These are phyloP conservation scores for Vultur gryphus DNA, from an alignment of 2,797 vertebrate species.

Conservation along the genomic window DNA sequence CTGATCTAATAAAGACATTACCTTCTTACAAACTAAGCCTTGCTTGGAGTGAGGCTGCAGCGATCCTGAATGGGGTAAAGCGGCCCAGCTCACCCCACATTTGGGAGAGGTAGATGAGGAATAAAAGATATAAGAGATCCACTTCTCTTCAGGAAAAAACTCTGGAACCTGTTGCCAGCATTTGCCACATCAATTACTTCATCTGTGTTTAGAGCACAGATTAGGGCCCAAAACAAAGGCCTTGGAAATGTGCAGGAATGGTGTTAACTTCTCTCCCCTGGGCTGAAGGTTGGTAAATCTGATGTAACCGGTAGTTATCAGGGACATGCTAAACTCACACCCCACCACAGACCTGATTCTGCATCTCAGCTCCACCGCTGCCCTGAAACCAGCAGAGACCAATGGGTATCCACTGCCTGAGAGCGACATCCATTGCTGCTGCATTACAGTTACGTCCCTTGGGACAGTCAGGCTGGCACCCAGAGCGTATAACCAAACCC, in stretches of 20 bases:
- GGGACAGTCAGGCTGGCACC: not conserved
- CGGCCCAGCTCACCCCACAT: not conserved
- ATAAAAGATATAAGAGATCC: not conserved
- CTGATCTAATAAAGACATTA: not conserved
- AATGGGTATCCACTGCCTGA: rapidly evolving
- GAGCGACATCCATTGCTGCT: not conserved
- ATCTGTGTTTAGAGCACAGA: not conserved
- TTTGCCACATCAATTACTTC: not conserved
- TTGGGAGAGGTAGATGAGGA: not conserved
- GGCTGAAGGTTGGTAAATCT: not conserved
- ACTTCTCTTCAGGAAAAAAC: not conserved
- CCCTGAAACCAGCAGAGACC: not conserved
- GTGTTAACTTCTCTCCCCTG: not conserved
- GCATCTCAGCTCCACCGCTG: not conserved
- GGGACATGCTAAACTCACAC: not conserved
- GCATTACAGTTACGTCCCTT: not conserved
- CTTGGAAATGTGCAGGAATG: not conserved
- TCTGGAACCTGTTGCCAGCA: not conserved
- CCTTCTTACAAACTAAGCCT: not conserved
- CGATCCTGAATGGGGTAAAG: not conserved
- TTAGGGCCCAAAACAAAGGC: not conserved
- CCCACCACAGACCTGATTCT: not conserved
- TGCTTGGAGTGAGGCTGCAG: not conserved
- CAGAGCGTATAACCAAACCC: not conserved
- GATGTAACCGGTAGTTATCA: rapidly evolving